phyloP scores from a whole-genome alignment of 2,888 invertebrate species.

The Drosophila vallismaia region DNA sequence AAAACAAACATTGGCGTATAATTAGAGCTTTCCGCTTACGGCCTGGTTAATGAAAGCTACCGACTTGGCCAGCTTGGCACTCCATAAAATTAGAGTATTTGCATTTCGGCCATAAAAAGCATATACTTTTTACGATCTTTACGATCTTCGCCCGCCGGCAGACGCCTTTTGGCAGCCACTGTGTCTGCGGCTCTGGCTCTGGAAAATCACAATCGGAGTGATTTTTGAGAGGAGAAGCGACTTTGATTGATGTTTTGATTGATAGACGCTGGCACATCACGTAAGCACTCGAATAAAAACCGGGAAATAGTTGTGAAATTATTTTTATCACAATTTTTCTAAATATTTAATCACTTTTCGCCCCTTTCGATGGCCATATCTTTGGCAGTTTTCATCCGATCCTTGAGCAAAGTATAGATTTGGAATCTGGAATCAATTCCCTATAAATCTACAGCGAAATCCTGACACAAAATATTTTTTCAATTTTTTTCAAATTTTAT shows the following conservation, averaged over 20 bases:
- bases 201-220: conserved; percentile 13
- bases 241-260: conserved; percentile 46
- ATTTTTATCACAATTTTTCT: neutral
- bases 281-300: conserved; percentile 20
- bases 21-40: conserved; percentile 32
- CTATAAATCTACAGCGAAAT: no score
- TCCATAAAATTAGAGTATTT: conserved; percentile 28
- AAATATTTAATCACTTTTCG: no score
- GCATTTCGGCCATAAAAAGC: conserved; percentile 9
- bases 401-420: no score
- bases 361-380: no score
- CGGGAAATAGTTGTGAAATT: neutral
- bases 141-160: neutral
- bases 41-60: conserved; percentile 9
- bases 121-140: conserved; percentile 2
- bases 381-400: no score
- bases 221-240: conserved; percentile 5
- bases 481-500: no score
- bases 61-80: conserved; percentile 1
- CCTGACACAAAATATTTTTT: no score
- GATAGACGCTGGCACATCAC: conserved; percentile 28
- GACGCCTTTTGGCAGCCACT: conserved; percentile 17
- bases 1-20: conserved; percentile 40
- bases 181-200: neutral
- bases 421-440: no score